Base-by-base conservation (phyloP, 2,797 vertebrate genomes). In the Pogonophryne albipinna region DNA sequence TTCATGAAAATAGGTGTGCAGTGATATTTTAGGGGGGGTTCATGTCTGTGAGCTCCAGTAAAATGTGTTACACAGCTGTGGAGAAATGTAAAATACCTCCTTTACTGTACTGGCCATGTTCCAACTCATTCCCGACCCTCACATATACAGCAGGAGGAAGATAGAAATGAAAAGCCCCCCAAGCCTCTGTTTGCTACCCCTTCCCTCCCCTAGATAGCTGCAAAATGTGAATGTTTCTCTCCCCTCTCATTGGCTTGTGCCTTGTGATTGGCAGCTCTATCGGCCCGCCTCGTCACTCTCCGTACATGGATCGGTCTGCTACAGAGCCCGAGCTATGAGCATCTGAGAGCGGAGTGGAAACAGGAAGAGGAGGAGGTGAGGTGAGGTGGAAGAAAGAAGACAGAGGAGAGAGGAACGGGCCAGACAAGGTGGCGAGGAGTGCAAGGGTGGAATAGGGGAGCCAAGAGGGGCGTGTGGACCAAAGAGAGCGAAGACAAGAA, bases 291-390 rank as follows among this genome's bases (percentile, higher is more conserved):
- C 16, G 4, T 71, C 23, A 69, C 67, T 85, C 79, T 72, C 70
- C 86, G 89, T 90, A 90, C 91, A 89, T 94, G 94, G 87, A 92
- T 89, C 80, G 74, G 87, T 89, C 83, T 90, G 88, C 82, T 87
- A 57, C 85, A 86, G 89, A 86, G 87, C 85, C 83, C 71, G 59
- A 91, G 34, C 34, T 34, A 34, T 6, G 34, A 38, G 91, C 91
- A 92, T 92, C 86, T 82, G 85, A 89, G 86, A 93, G 87, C 84
- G 83, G 91, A 93, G 90, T 90, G 93, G 87, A 92, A 92, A 91
- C 92, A 93, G 93, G 91, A 93, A 93, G 94, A 92, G 90, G 85
- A 85, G 88, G 85, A 86, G 85, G 44, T 12, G 51, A 86, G 85
- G 44, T 12, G 51, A 85, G 85, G 90, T 87, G 87, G 86, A 87